Evolutionary conservation across 2,888 invertebrate genomes (phyloP).

Genomic region (Liposcelis brunnea): DNA sequence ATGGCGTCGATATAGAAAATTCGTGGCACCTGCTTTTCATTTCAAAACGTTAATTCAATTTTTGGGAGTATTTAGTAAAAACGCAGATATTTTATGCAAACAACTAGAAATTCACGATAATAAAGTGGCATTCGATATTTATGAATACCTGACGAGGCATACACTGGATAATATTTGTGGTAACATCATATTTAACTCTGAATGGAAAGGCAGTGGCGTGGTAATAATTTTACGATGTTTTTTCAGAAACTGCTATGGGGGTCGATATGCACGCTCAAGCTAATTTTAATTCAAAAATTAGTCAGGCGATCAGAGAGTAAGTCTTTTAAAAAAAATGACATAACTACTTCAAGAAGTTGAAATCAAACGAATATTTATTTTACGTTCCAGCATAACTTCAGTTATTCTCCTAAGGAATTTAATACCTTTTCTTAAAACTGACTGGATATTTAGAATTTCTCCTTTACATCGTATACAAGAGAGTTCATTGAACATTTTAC

Average conservation of each 20-base stretch:
- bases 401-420: no score
- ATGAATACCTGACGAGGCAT: conserved; percentile 15
- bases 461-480: no score
- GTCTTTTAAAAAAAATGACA: no score
- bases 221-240: neutral
- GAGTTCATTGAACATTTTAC: no score
- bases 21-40: conserved; percentile 32
- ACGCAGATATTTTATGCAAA: conserved; percentile 23
- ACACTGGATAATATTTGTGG: conserved; percentile 19
- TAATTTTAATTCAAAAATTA: conserved; percentile 6
- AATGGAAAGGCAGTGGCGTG: neutral
- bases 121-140: conserved; percentile 15
- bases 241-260: conserved; percentile 11
- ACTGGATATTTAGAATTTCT: no score
- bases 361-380: no score
- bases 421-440: no score
- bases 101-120: conserved; percentile 20
- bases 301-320: conserved; percentile 10
- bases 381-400: no score
- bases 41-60: conserved; percentile 29
- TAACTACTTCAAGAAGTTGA: no score
- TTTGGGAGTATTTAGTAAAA: conserved; percentile 24
- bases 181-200: conserved; percentile 11
- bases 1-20: conserved; percentile 29
- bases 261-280: conserved; percentile 9